Percentiles rank a stretch among this genome's conserved stretches.
phyloP scores from a whole-genome alignment of 2,113 vertebrate genomes.

The Campylorhamphus procurvoides region DNA sequence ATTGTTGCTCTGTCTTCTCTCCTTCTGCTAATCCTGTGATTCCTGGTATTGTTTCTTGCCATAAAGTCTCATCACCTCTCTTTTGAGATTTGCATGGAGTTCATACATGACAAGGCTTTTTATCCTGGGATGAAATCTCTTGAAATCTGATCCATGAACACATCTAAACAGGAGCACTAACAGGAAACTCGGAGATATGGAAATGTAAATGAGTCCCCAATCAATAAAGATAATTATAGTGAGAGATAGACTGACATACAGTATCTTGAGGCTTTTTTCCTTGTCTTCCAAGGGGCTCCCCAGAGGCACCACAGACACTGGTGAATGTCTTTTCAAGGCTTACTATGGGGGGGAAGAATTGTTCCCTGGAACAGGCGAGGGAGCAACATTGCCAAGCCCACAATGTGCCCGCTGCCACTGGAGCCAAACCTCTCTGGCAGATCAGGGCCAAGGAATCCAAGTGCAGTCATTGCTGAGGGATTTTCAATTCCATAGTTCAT shows the following conservation, averaged over 20 bases:
- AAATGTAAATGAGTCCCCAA: conserved; percentile 61
- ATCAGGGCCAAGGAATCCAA: neutral
- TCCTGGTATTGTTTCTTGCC: neutral
- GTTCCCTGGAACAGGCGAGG: neutral
- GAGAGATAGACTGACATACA: conserved; percentile 64
- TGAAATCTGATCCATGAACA: conserved; percentile 53
- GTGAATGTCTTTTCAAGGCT: conserved; percentile 18
- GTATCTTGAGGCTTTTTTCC: conserved; percentile 58
- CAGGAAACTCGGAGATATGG: conserved; percentile 53
- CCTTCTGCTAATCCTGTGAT: fast-evolving
- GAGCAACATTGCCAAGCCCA: neutral
- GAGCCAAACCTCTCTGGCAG: conserved; percentile 25
- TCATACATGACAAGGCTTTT: neutral
- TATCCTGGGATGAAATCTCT: conserved; percentile 7
- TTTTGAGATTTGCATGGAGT: neutral
- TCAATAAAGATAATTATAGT: conserved; percentile 69
- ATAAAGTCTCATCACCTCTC: neutral
- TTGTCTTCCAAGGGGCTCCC: conserved; percentile 60
- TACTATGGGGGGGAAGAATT: neutral
- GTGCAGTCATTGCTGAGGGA: neutral
- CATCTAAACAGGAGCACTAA: conserved; percentile 56
- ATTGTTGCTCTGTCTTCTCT: neutral
- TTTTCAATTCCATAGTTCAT: neutral
- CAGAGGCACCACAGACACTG: conserved; percentile 42
- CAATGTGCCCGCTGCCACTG: neutral